phyloP scores from a whole-genome alignment of 2,888 invertebrate genomes.

The Flexamia atlantica region DNA sequence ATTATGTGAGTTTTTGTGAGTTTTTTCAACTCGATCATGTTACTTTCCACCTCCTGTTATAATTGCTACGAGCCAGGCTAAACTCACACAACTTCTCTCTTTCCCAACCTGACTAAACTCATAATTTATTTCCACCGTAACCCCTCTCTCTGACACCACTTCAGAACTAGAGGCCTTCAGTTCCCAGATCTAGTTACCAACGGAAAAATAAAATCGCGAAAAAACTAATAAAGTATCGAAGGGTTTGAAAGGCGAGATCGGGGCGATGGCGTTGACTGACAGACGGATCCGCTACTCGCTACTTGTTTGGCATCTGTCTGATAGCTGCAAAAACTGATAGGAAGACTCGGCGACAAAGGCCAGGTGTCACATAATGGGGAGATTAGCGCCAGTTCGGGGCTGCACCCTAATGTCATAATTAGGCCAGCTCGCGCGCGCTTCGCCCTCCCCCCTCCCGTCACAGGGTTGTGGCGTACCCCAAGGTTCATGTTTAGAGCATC shows the following conservation, averaged over 20 bases:
- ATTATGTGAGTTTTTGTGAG: too few species aligned
- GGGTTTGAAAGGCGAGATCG: slow-evolving; percentile 46
- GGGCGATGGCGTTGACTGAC: slow-evolving; percentile 23
- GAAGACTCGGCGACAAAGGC: slow-evolving; percentile 38
- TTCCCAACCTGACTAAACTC: too few species aligned
- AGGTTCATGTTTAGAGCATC: neutral
- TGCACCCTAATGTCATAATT: slow-evolving; percentile 57
- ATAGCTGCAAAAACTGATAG: slow-evolving; percentile 53
- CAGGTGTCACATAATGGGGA: slow-evolving; percentile 58
- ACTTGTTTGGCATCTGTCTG: slow-evolving; percentile 56
- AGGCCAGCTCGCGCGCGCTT: slow-evolving; percentile 31
- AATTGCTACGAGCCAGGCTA: too few species aligned
- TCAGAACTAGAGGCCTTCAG: too few species aligned
- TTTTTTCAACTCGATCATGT: too few species aligned
- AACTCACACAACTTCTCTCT: too few species aligned
- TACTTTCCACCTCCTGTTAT: too few species aligned
- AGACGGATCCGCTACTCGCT: slow-evolving; percentile 2
- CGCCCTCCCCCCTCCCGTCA: neutral
- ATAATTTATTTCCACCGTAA: too few species aligned
- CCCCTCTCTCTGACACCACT: too few species aligned
- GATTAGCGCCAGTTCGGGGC: slow-evolving; percentile 51
- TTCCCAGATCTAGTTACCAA: neutral
- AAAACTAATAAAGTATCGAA: slow-evolving; percentile 34
- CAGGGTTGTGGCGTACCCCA: neutral
- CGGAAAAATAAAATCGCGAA: slow-evolving; percentile 47